phyloP scores from a whole-genome alignment of 2,113 vertebrate species.

The Pachycephala philippinensis region DNA sequence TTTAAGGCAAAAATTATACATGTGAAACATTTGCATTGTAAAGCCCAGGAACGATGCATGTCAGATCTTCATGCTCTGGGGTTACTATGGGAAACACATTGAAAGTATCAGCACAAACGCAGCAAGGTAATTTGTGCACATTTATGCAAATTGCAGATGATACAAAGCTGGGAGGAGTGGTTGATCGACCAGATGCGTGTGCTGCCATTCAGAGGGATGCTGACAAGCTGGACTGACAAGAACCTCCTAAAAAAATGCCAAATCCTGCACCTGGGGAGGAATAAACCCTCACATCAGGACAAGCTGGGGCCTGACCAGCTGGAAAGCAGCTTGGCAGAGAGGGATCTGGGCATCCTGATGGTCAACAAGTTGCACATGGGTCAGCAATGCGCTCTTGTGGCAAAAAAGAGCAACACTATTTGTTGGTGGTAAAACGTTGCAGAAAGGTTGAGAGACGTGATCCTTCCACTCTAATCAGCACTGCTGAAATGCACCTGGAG shows the following conservation, averaged over 20 bases:
- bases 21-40: not conserved
- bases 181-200: not conserved
- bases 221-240: not conserved
- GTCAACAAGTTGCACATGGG: not conserved
- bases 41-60: not conserved
- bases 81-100: not conserved
- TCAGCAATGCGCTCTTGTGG: not conserved
- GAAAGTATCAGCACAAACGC: not conserved
- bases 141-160: not conserved
- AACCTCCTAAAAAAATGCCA: not conserved
- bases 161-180: not conserved
- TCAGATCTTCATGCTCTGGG: not conserved
- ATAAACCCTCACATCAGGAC: not conserved
- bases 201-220: not conserved
- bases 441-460: not conserved
- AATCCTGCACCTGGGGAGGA: not conserved
- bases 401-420: not conserved
- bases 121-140: slow-evolving; percentile 8
- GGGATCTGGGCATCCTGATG: not conserved
- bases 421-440: not conserved
- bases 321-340: not conserved
- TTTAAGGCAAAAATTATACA: not conserved
- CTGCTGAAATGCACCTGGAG: not conserved
- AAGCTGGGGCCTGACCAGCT: not conserved
- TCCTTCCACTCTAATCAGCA: not conserved